A percentile compares a stretch with the other conserved stretches of the same genome.
phyloP scores from a whole-genome alignment of 2,113 vertebrate species.

The Menura novaehollandiae region DNA sequence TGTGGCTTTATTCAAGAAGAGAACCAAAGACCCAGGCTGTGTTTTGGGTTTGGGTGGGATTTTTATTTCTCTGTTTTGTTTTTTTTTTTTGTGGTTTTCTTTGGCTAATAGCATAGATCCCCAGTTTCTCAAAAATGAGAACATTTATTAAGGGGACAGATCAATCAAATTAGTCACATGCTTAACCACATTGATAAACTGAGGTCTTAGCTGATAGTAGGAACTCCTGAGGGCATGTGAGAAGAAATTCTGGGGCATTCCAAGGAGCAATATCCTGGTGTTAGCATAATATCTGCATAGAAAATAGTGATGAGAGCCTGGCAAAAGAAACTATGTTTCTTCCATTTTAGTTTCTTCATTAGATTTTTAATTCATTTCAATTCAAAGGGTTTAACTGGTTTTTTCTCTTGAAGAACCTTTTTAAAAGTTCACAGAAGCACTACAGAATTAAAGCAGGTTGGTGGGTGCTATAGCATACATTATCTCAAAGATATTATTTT shows the following conservation, averaged over 20 bases:
- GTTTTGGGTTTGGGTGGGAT: neutral
- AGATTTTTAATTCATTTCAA: neutral
- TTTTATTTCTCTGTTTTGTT: neutral
- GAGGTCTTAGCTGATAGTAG: neutral
- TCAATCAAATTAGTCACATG: neutral
- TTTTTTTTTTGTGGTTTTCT: neutral
- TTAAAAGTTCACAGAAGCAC: conserved; percentile 13
- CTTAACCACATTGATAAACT: neutral
- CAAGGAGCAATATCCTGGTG: neutral
- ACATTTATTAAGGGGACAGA: neutral
- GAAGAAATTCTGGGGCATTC: neutral
- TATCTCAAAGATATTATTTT: conserved; percentile 22
- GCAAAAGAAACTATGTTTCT: neutral
- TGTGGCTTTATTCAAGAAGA: neutral
- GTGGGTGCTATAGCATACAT: neutral
- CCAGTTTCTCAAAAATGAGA: neutral
- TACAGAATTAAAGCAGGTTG: neutral
- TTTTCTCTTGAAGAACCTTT: neutral
- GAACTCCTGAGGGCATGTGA: neutral
- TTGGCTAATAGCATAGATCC: neutral
- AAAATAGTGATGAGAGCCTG: neutral
- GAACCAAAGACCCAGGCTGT: neutral
- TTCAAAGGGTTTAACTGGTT: neutral
- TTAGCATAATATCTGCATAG: neutral
- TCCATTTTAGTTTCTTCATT: neutral